These are phyloP conservation scores for Tigriopus japonicus DNA, from an alignment of 1,140 invertebrate genomes.

Conservation along the genomic window DNA sequence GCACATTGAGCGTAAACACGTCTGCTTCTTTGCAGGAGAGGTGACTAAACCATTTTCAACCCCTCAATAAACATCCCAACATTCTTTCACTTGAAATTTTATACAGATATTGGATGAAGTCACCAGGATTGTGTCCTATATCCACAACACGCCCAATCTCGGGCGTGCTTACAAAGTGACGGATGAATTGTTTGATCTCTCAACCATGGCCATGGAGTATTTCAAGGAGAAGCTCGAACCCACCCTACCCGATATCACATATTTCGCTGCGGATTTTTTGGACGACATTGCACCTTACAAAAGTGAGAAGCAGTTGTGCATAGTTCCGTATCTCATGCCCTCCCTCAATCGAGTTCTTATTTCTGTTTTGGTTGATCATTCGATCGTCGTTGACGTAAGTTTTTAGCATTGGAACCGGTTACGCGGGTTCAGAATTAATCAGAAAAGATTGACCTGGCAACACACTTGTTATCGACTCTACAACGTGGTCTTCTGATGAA, in stretches of 20 bases:
- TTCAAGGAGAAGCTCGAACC: constrained; percentile 76
- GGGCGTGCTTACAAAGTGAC: constrained; percentile 66
- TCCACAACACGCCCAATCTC: constrained; percentile 51
- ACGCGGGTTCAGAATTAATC: background rate
- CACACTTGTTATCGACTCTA: too few species aligned
- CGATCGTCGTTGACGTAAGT: background rate
- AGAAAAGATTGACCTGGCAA: background rate
- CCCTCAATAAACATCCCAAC: too few species aligned
- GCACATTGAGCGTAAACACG: constrained; percentile 70
- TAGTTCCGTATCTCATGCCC: background rate
- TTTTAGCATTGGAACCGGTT: background rate
- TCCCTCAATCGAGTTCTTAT: background rate
- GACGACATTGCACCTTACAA: constrained; percentile 29
- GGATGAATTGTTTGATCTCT: constrained; percentile 74
- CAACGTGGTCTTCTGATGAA: too few species aligned
- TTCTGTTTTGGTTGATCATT: background rate
- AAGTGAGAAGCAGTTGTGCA: constrained; percentile 2
- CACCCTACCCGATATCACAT: constrained; percentile 61
- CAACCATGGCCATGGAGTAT: constrained; percentile 81
- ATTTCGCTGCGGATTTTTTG: constrained; percentile 60
- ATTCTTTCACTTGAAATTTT: background rate
- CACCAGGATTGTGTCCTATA: constrained; percentile 55
- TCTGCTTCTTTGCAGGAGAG: constrained; percentile 73
- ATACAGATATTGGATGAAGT: constrained; percentile 45
- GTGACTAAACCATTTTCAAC: too few species aligned